These are phyloP conservation scores for Darevskia nairensis DNA, from an alignment of 2,797 vertebrate genomes.

Conservation along the genomic window DNA sequence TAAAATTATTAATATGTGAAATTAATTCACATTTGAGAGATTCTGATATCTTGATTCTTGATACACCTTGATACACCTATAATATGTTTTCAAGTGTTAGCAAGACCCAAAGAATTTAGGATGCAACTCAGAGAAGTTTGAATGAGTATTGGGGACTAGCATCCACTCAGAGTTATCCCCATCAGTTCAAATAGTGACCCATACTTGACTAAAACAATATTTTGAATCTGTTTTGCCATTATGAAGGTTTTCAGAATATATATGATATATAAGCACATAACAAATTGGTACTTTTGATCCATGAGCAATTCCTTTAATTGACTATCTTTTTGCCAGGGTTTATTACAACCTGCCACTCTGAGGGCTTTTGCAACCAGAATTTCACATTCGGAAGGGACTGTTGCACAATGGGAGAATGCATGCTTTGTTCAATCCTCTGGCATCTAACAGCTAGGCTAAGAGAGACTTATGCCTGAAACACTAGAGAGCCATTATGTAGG, in stretches of 20 bases:
- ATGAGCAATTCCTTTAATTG: no score
- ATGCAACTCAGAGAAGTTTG: background rate
- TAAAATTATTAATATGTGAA: slow-evolving; percentile 1
- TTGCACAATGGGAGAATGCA: no score
- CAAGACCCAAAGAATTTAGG: background rate
- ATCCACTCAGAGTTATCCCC: background rate
- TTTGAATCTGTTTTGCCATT: background rate
- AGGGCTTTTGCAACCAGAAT: background rate
- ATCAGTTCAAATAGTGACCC: background rate
- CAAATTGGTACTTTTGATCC: background rate
- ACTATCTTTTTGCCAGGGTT: background rate
- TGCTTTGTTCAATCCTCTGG: background rate
- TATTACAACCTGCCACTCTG: background rate
- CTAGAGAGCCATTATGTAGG: background rate
- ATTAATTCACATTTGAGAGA: background rate
- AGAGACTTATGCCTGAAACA: background rate
- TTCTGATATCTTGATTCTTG: background rate
- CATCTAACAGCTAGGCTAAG: background rate
- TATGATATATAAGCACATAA: background rate
- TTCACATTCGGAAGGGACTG: no score
- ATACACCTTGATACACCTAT: background rate
- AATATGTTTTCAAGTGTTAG: background rate
- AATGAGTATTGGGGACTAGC: background rate
- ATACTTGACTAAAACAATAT: slow-evolving; percentile 19
- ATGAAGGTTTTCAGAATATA: background rate